Base-by-base conservation (phyloP, 1,140 invertebrate genomes). In the Drosophila carrolli region DNA sequence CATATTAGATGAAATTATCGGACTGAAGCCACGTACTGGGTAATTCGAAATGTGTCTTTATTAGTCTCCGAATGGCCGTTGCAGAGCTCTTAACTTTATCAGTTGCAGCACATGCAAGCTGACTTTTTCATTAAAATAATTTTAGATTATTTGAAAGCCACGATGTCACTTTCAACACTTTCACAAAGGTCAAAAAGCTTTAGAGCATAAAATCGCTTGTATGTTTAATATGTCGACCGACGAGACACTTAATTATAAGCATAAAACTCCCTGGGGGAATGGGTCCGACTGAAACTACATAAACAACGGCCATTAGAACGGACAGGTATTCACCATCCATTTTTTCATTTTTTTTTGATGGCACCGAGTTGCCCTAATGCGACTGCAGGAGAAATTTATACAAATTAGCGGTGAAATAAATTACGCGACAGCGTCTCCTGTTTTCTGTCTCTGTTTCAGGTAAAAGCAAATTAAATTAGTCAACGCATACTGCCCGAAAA, bases 391-490 rank as follows among this genome's bases (percentile, higher is more conserved):
- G 65, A 74, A 85, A 86, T 82, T 86, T 71, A 81, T 86, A 82
- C 70, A 86, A 86, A 86, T 86, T 86, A 79, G 83, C 71, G 83
- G 75, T 71, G 66, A 86, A 86, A 86, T 86, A 86, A 81, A 86
- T 86, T 73, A 81, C 50, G 41, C 63, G 62, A 43, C 50, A 44
- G 37, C 50, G 62, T 71, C 61, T 57, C 48, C 66, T 50, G 37
- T 68, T 48, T 35, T 27, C 47, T 16, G 10, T 32, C 50, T 38
- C 13, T 27, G 40, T 48, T 19, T n/a, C 38, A 9, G 35, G 58
- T 72, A 40, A 65, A 37, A 57, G 66, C 53, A 78, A 79, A 86
- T 88, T 70, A 77, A 86, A 82, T 83, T 88, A 83, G 67, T 43
- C 59, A 61, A 29, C 40, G 41, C 48, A 46, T 56, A 41, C 48